Base-by-base conservation (phyloP, 1,140 invertebrate species). In the Arion vulgaris region DNA sequence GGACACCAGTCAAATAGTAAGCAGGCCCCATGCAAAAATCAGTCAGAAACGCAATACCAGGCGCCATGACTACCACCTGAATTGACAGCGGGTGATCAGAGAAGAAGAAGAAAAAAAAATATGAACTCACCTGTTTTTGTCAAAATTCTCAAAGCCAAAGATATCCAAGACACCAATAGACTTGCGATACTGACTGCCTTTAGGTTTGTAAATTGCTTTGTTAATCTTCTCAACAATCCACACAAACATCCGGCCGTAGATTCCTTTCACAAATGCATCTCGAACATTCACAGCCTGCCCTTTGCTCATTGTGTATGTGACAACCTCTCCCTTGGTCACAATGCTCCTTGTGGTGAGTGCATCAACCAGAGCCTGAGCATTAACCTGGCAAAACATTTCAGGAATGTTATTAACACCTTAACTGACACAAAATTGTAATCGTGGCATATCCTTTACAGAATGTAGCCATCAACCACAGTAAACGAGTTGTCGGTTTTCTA, bases 101-200 rank as follows among this genome's bases (percentile, higher is more conserved):
- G n/a, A n/a, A n/a, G n/a, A n/a, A n/a, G n/a, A n/a, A n/a, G n/a
- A n/a, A n/a, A n/a, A n/a, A n/a, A n/a, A n/a, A n/a, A n/a, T n/a
- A n/a, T n/a, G 23, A 19, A 41, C 71, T 83, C 89, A 94, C 94
- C 94, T 98, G 91, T 99, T 99, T 81, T 96, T 95, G 90, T 97
- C 95, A 92, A 99, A 99, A 92, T 99, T 99, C 94, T 99, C 99
- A 93, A 99, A 99, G 4, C 98, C 98, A 92, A 99, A 99, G 88
- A 99, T 99, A 92, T 99, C 98, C 19, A 99, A 93, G 7, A 99
- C 98, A 28, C 98, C 98, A 83, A 99, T 99, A 36, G 87, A 89
- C 28, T 85, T 91, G 45, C 88, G 69, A 62, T 87, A 88, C 49
- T 88, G 86, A 38, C 85, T 83, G 0, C 79, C 75, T 66, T 86